Evolutionary conservation across 2,888 invertebrate species (phyloP).

Genomic region (Aphidius colemani): DNA sequence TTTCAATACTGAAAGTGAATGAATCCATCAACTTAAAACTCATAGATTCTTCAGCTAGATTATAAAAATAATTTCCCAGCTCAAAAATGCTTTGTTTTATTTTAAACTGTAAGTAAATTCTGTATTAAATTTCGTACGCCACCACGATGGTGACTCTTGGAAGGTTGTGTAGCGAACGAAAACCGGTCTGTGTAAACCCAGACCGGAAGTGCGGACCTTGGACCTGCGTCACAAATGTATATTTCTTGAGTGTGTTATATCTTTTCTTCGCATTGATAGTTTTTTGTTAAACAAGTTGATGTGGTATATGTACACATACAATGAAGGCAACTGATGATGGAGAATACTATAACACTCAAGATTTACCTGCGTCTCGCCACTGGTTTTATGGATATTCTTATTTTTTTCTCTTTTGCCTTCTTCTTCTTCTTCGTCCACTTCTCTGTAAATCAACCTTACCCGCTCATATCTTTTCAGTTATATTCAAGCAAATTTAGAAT

Average conservation of each 20-base stretch:
- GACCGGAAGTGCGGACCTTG: constrained; percentile 58
- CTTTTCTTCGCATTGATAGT: constrained; percentile 28
- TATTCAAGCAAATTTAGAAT: constrained; percentile 30
- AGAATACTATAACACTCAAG: too few relatives aligned
- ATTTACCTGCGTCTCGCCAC: not conserved
- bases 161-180: constrained; percentile 31
- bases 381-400: constrained; percentile 1
- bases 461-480: constrained; percentile 28
- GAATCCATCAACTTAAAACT: too few relatives aligned
- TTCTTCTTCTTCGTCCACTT: constrained; percentile 16
- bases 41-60: too few relatives aligned
- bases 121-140: too few relatives aligned
- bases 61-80: too few relatives aligned
- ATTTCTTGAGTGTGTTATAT: constrained; percentile 28
- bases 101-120: too few relatives aligned
- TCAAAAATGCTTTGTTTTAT: too few relatives aligned
- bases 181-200: constrained; percentile 57
- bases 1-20: too few relatives aligned
- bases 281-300: too few relatives aligned
- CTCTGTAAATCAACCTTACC: constrained; percentile 20
- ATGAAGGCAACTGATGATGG: constrained; percentile 3
- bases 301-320: not conserved
- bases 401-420: constrained; percentile 5
- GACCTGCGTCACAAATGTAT: constrained; percentile 39
- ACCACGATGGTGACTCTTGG: too few relatives aligned